phyloP scores from a whole-genome alignment of 2,888 invertebrate species.

The Spodoptera littoralis region DNA sequence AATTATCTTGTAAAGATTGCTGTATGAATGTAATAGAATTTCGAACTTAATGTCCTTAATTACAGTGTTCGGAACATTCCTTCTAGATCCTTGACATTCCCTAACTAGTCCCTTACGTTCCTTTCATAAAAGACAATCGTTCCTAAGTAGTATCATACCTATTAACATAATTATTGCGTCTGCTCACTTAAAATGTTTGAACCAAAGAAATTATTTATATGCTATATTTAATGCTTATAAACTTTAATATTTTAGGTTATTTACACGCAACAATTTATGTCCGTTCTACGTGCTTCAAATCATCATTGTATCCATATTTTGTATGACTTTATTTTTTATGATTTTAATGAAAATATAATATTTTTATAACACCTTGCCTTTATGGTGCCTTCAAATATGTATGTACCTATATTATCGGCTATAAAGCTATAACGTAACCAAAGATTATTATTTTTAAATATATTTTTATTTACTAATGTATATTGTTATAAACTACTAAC shows the following conservation, averaged over 20 bases:
- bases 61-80: conserved; percentile 47
- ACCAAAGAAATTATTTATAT: no score
- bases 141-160: background rate
- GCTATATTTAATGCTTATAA: no score
- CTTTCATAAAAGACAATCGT: conserved; percentile 53
- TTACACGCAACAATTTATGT: background rate
- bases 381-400: conserved; percentile 29
- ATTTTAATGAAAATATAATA: conserved; percentile 28
- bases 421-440: conserved; percentile 24
- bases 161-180: no score
- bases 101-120: conserved; percentile 48
- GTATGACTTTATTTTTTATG: conserved; percentile 32
- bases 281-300: conserved; percentile 13
- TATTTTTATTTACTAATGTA: conserved; percentile 24
- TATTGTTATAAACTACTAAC: conserved; percentile 35
- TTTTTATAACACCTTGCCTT: conserved; percentile 17
- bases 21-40: background rate
- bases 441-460: conserved; percentile 39
- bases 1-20: background rate
- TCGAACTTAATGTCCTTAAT: background rate
- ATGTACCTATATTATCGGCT: conserved; percentile 8
- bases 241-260: no score
- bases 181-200: no score
- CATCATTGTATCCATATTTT: conserved; percentile 13
- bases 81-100: conserved; percentile 48